Conservation (phyloP, 2,797 vertebrate species). For the Hipposideros larvatus region DNA sequence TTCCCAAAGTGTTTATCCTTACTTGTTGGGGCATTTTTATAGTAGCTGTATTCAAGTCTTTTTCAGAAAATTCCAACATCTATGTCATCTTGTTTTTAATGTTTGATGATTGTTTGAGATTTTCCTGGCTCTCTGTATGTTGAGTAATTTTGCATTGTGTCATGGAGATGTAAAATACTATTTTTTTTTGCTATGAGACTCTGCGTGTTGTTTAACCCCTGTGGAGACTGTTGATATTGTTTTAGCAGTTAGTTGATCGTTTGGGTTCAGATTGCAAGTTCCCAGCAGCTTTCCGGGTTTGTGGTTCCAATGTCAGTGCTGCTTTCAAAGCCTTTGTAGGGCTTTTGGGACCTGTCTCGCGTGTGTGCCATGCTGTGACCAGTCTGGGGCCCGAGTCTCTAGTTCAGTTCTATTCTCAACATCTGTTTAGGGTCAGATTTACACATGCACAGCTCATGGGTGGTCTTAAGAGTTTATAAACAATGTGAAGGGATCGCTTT, state of each 20-base stretch:
- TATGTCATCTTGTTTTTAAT: neutral
- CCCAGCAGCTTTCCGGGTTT: neutral
- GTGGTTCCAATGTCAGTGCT: neutral
- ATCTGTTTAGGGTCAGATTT: slow-evolving; percentile 1
- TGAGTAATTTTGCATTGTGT: neutral
- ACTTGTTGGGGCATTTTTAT: slow-evolving; percentile 3
- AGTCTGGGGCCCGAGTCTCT: neutral
- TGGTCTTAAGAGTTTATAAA: slow-evolving; percentile 42
- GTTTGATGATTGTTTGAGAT: neutral
- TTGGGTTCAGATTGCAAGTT: neutral
- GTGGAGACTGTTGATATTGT: accelerated
- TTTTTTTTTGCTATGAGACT: neutral
- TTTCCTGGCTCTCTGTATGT: neutral
- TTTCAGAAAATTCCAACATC: neutral
- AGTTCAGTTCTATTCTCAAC: neutral
- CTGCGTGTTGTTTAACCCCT: neutral
- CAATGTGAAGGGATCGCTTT: neutral
- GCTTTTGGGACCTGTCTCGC: accelerated
- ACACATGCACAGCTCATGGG: neutral
- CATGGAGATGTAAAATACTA: neutral
- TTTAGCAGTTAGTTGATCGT: neutral
- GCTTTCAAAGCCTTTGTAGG: neutral
- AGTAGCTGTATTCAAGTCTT: neutral
- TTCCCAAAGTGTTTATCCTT: neutral
- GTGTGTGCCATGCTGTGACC: accelerated